Evolutionary conservation across 2,888 invertebrate species (phyloP), one percentile per base, ranked within the genome.

Genomic region (Pocota personata): DNA sequence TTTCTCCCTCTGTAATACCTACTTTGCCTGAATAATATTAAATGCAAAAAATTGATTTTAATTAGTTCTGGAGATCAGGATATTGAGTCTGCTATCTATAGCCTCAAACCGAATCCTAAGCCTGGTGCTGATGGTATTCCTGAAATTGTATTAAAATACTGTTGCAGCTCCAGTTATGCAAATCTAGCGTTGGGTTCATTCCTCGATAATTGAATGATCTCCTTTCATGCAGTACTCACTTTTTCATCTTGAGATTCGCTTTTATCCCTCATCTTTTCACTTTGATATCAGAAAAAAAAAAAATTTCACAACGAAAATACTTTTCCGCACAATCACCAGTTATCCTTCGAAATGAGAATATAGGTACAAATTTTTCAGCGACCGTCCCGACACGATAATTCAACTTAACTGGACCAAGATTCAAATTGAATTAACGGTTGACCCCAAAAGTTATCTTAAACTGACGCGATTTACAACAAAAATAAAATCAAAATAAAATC

Each of bases 181-280:
- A n/a, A n/a, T n/a, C n/a, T n/a, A n/a, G n/a, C n/a, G n/a, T n/a
- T n/a, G n/a, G n/a, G n/a, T n/a, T n/a, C n/a, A n/a, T n/a, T n/a
- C n/a, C n/a, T n/a, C n/a, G n/a, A n/a, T n/a, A n/a, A n/a, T n/a
- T n/a, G n/a, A n/a, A n/a, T n/a, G n/a, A n/a, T n/a, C n/a, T n/a
- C n/a, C n/a, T n/a, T n/a, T 10, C 1, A 57, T n/a, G 32, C 2
- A 27, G 16, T 35, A 83, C 82, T 83, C 72, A 78, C 72, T 60
- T 83, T 66, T 60, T 72, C 79, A 10, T 21, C 46, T 55, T 83
- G 83, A 37, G 83, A 73, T 62, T 83, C 83, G 19, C 40, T 69
- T 40, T 57, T 72, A 2, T 78, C 83, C 32, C 37, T 62, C 71
- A 62, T 79, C 55, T 27, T 52, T 8, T n/a, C 12, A 58, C 16